A percentile compares a stretch with the other conserved stretches of the same genome.
These are phyloP conservation scores for Baryphthengus martii DNA, from an alignment of 2,113 vertebrate genomes.

Conservation along the genomic window DNA sequence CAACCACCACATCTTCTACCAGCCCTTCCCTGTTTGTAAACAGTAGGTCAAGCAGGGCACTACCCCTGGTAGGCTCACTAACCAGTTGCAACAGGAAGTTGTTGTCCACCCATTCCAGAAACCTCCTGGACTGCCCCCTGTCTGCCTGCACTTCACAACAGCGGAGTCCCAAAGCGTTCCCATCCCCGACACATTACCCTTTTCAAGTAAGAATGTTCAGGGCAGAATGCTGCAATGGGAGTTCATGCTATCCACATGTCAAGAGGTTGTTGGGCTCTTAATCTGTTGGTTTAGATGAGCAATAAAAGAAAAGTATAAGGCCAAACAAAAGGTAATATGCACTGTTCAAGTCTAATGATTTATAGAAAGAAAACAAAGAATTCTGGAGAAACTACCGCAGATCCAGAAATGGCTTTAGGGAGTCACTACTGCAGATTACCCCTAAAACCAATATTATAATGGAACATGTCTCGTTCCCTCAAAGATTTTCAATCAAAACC, in stretches of 20 bases:
- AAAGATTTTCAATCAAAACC: constrained; percentile 20
- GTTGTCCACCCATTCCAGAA: too few species aligned
- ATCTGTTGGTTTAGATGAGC: neutral
- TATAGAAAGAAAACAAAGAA: neutral
- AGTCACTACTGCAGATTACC: neutral
- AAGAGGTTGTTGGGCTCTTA: neutral
- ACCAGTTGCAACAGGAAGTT: too few species aligned
- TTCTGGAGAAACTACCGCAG: neutral
- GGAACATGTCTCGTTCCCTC: neutral
- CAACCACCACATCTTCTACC: too few species aligned
- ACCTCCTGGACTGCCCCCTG: too few species aligned
- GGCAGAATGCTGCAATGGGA: neutral
- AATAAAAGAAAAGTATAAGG: neutral
- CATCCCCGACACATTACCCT: neutral
- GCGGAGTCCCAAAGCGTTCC: neutral
- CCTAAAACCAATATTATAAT: constrained; percentile 22
- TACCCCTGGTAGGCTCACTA: too few species aligned
- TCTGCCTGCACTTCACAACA: neutral
- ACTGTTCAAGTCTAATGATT: constrained; percentile 7
- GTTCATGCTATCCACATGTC: neutral
- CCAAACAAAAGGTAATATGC: neutral
- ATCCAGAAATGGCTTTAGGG: constrained; percentile 30
- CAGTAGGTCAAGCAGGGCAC: too few species aligned
- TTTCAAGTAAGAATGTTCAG: neutral
- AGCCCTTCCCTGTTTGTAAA: too few species aligned